Conservation (phyloP, 2,888 invertebrate species). For the Acleris literana region DNA sequence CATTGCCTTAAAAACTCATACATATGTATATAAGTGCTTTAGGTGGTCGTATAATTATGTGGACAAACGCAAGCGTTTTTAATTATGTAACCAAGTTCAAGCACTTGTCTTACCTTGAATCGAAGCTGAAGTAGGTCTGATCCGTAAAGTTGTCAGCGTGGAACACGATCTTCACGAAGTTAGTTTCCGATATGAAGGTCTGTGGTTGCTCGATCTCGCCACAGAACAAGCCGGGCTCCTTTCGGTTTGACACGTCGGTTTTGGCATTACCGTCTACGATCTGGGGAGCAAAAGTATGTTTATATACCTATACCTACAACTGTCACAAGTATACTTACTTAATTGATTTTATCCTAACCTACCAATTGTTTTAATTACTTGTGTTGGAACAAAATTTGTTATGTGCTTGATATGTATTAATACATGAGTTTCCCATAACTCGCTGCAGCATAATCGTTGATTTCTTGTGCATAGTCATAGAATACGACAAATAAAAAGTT, state of each 20-base stretch:
- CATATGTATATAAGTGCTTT: too few relatives aligned
- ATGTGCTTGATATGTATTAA: too few relatives aligned
- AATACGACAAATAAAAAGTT: too few relatives aligned
- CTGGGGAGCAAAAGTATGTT: conserved; percentile 79
- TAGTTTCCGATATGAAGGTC: conserved; percentile 97
- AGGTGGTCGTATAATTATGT: too few relatives aligned
- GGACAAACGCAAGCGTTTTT: background rate
- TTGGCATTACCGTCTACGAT: conserved; percentile 96
- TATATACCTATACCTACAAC: too few relatives aligned
- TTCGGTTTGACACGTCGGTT: conserved; percentile 93
- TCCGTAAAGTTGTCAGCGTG: conserved; percentile 97
- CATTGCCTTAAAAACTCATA: too few relatives aligned
- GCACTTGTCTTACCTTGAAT: conserved; percentile 75
- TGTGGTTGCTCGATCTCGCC: conserved; percentile 97
- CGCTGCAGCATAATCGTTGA: too few relatives aligned
- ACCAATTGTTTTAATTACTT: too few relatives aligned
- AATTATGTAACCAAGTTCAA: background rate
- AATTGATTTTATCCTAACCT: too few relatives aligned
- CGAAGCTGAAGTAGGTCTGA: conserved; percentile 94
- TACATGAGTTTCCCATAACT: too few relatives aligned
- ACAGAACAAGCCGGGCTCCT: conserved; percentile 95
- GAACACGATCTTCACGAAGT: conserved; percentile 95
- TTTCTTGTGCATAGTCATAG: too few relatives aligned
- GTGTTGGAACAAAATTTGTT: background rate
- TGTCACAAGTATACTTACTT: too few relatives aligned